Percentiles rank a stretch among this genome's conserved stretches.
Evolutionary conservation across 2,113 vertebrate species (phyloP).

Genomic region (Cebidichthys violaceus): DNA sequence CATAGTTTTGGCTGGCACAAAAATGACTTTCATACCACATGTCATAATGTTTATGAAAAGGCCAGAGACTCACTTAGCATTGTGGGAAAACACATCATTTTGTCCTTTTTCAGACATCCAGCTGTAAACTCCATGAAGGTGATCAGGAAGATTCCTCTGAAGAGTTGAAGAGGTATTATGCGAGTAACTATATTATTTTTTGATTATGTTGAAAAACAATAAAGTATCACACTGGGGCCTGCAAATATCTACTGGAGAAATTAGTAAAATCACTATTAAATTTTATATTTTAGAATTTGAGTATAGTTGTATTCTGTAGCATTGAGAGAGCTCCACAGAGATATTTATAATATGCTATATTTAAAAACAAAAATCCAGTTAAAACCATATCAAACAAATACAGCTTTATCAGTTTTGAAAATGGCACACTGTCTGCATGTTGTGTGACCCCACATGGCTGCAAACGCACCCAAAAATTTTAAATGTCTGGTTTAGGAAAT

Average conservation of each 20-base stretch:
- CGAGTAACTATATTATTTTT: neutral
- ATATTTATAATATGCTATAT: neutral
- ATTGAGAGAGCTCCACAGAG: neutral
- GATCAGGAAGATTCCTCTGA: constrained; percentile 41
- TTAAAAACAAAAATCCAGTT: neutral
- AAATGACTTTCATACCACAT: constrained; percentile 28
- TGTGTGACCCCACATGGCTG: neutral
- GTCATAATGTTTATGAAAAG: constrained; percentile 50
- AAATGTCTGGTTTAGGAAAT: neutral
- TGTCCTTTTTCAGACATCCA: constrained; percentile 53
- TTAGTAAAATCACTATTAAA: neutral
- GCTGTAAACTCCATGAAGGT: constrained; percentile 50
- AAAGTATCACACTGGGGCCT: neutral
- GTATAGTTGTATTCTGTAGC: neutral
- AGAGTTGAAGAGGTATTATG: neutral
- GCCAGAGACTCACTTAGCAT: constrained; percentile 50
- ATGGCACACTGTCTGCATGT: neutral
- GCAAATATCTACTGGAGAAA: neutral
- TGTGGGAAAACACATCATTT: constrained; percentile 64
- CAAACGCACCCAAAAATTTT: neutral
- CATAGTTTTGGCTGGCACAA: constrained; percentile 25
- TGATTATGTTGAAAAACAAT: neutral
- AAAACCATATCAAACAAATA: neutral
- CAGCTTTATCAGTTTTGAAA: neutral
- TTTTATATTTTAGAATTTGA: neutral